A percentile compares a stretch with the other conserved stretches of the same genome.
These are phyloP conservation scores for Cebidichthys violaceus DNA, from an alignment of 2,113 vertebrate genomes.

Conservation along the genomic window DNA sequence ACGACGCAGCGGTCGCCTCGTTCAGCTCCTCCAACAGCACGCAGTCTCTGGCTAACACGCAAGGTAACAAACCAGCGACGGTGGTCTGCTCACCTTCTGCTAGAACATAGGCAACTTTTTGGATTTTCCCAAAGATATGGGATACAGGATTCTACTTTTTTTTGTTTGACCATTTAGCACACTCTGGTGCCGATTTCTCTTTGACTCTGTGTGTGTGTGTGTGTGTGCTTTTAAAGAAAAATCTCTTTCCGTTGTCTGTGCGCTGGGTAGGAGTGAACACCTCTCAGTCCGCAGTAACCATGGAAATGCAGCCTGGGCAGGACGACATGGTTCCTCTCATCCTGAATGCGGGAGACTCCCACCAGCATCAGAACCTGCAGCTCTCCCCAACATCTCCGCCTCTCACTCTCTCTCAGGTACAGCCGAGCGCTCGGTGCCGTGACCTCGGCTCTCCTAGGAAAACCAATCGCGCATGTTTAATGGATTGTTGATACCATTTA, in stretches of 20 bases:
- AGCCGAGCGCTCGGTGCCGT: background rate
- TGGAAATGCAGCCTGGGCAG: constrained; percentile 85
- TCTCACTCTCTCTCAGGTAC: constrained; percentile 91
- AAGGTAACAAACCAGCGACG: constrained; percentile 49
- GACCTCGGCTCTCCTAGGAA: background rate
- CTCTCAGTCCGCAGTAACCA: constrained; percentile 81
- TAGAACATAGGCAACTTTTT: background rate
- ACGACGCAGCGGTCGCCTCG: constrained; percentile 85
- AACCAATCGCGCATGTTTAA: background rate
- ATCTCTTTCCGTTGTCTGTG: constrained; percentile 33
- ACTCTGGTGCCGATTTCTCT: constrained; percentile 27
- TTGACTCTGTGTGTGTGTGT: background rate
- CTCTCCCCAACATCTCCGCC: constrained; percentile 89
- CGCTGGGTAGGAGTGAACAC: constrained; percentile 84
- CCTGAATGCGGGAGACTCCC: constrained; percentile 84
- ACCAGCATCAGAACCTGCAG: constrained; percentile 85
- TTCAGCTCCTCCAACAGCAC: constrained; percentile 88
- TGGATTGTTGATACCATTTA: background rate
- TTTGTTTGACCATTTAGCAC: background rate
- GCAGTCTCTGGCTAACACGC: constrained; percentile 87
- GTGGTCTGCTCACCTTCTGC: background rate
- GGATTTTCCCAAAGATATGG: background rate
- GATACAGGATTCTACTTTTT: background rate
- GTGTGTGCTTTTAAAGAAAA: constrained; percentile 48
- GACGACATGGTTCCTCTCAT: constrained; percentile 86